Evolutionary conservation across 2,888 invertebrate species (phyloP).

Genomic region (Macrosoma leucophasiata): DNA sequence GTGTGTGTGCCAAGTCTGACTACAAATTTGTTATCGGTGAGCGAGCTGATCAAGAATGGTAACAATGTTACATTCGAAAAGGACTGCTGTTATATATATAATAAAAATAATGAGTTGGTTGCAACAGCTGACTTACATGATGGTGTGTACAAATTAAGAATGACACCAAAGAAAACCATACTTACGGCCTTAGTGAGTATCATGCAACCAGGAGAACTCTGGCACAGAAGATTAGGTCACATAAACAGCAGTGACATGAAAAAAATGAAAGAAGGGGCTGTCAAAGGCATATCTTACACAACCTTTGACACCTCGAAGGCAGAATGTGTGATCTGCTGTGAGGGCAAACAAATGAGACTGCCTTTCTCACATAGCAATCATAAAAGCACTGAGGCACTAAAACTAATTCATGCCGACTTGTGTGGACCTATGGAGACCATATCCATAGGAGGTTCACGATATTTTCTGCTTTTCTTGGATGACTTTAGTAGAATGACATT

Average conservation of each 20-base stretch:
- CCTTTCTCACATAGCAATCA: slow-evolving; percentile 9
- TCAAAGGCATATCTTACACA: no score
- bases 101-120: slow-evolving; percentile 2
- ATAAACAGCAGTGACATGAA: slow-evolving; percentile 18
- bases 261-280: slow-evolving; percentile 20
- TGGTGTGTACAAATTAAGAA: no score
- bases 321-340: slow-evolving; percentile 6
- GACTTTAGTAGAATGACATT: no score
- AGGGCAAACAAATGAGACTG: slow-evolving; percentile 5
- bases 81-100: slow-evolving; percentile 7
- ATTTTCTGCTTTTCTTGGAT: no score
- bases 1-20: slow-evolving; percentile 12
- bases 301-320: not conserved
- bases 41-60: slow-evolving; percentile 15
- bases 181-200: no score
- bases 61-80: slow-evolving; percentile 13
- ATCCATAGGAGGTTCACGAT: no score
- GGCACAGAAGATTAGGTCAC: slow-evolving; percentile 25
- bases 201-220: slow-evolving; percentile 9
- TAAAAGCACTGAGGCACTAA: slow-evolving; percentile 11
- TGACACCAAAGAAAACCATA: no score
- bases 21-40: slow-evolving; percentile 16
- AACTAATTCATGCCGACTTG: slow-evolving; percentile 13
- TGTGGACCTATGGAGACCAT: no score
- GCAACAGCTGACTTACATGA: slow-evolving; percentile 3